phyloP scores from a whole-genome alignment of 1,140 invertebrate genomes.

The Dinoponera quadriceps region DNA sequence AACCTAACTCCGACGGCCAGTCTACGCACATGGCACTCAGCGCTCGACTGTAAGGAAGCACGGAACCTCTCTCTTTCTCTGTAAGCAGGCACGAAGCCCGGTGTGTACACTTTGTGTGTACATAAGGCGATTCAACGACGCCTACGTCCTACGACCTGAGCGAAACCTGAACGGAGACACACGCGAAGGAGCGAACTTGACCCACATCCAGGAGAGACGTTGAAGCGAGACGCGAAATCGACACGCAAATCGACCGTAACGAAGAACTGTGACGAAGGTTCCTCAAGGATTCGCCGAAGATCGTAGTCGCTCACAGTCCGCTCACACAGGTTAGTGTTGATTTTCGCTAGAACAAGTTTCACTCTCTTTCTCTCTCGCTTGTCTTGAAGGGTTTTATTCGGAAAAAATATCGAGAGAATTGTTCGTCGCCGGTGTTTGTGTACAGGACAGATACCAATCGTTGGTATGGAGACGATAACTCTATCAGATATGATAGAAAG shows the following conservation, averaged over 20 bases:
- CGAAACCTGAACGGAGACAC: not conserved
- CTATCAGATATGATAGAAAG: not conserved
- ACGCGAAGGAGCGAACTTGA: slow-evolving; percentile 30
- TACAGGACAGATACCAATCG: not conserved
- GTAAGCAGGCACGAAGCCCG: too few relatives aligned
- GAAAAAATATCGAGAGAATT: not conserved
- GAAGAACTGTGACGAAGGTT: not conserved
- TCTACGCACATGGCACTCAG: too few relatives aligned
- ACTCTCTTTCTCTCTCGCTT: not conserved
- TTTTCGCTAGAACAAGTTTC: not conserved
- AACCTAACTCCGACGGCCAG: not conserved
- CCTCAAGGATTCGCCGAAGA: not conserved
- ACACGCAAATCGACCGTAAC: not conserved
- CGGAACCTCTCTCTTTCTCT: too few relatives aligned
- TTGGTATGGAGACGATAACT: not conserved
- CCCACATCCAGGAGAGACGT: slow-evolving; percentile 2
- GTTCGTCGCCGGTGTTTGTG: not conserved
- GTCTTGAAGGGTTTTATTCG: not conserved
- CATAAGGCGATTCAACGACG: not conserved
- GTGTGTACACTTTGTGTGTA: too few relatives aligned
- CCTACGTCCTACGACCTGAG: not conserved
- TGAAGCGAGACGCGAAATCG: not conserved
- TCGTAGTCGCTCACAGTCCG: not conserved
- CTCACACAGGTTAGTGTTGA: slow-evolving; percentile 32
- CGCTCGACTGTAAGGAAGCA: not conserved